A percentile compares a stretch with the other conserved stretches of the same genome.
Conservation (phyloP, 1,140 invertebrate genomes). For the Diplogasteroides magnus region DNA sequence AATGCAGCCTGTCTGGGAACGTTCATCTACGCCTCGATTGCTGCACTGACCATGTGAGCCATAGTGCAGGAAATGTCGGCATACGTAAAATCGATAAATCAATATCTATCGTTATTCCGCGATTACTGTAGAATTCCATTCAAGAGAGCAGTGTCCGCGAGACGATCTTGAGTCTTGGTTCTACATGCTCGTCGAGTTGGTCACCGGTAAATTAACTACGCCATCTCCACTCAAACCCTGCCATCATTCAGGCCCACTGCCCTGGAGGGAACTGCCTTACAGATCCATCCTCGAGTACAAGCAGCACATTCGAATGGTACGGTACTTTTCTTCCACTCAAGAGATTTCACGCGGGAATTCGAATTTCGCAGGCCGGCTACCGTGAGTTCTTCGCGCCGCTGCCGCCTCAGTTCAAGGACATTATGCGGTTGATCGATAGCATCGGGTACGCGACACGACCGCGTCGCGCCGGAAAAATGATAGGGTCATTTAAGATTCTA, state of each 20-base stretch:
- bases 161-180: slow-evolving; percentile 42
- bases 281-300: slow-evolving; percentile 38
- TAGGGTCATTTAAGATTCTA: background rate
- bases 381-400: background rate
- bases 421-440: background rate
- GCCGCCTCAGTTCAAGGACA: background rate
- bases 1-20: slow-evolving; percentile 40
- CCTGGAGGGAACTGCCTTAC: slow-evolving; percentile 37
- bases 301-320: background rate
- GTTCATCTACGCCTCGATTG: slow-evolving; percentile 26
- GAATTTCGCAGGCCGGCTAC: background rate
- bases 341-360: background rate
- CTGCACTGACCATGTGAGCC: background rate
- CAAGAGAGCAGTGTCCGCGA: slow-evolving; percentile 37
- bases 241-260: slow-evolving; percentile 33
- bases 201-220: slow-evolving; percentile 8
- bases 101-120: slow-evolving; percentile 23
- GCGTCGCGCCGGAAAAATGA: background rate
- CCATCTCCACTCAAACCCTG: background rate
- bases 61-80: background rate
- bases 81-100: background rate
- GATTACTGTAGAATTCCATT: slow-evolving; percentile 8
- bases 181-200: slow-evolving; percentile 39
- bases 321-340: background rate
- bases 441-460: background rate